Evolutionary conservation across 2,888 invertebrate genomes (phyloP).

Genomic region (Drosophila mulleri): DNA sequence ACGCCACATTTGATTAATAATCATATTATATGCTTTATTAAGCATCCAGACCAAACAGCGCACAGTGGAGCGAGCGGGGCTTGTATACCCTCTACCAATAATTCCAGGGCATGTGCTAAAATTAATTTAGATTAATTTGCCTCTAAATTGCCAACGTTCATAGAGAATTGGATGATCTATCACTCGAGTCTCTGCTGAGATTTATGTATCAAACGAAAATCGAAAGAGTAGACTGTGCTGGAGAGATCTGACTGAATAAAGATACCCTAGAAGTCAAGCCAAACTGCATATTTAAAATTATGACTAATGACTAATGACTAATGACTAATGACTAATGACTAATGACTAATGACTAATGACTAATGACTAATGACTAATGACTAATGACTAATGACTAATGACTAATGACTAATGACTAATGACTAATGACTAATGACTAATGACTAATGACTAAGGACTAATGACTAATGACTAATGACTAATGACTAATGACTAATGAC

Average conservation of each 20-base stretch:
- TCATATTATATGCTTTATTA: constrained; percentile 81
- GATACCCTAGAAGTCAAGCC: background rate
- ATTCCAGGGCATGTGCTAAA: constrained; percentile 21
- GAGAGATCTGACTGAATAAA: background rate
- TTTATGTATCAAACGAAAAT: background rate
- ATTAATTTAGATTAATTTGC: constrained; percentile 54
- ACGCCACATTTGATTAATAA: constrained; percentile 74
- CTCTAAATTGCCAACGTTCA: constrained; percentile 10
- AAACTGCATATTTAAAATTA: too few relatives aligned
- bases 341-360: too few relatives aligned
- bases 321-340: too few relatives aligned
- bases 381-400: too few relatives aligned
- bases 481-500: too few relatives aligned
- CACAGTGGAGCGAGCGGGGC: background rate
- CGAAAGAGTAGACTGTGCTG: background rate
- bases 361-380: too few relatives aligned
- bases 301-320: too few relatives aligned
- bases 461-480: too few relatives aligned
- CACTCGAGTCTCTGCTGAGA: background rate
- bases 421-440: too few relatives aligned
- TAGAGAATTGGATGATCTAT: constrained; percentile 14
- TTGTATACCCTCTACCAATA: constrained; percentile 31
- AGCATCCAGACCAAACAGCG: constrained; percentile 44
- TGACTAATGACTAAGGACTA: too few relatives aligned
- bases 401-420: too few relatives aligned